Evolutionary conservation across 2,888 invertebrate genomes (phyloP), one percentile per base, ranked within the genome.

Genomic region (Carterocephalus palaemon): DNA sequence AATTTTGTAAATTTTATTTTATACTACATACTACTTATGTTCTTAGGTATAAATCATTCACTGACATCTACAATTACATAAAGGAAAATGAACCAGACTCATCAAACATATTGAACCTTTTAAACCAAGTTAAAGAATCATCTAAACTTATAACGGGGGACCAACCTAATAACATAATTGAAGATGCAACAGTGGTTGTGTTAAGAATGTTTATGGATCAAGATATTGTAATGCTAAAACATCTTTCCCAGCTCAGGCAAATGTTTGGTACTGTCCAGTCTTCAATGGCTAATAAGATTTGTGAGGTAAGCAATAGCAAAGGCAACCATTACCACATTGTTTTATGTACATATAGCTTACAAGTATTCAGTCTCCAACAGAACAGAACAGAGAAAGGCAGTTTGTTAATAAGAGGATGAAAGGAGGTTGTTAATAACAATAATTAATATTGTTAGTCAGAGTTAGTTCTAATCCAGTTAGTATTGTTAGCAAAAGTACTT

Each of bases 121-220:
- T 84, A 5, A 48, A 60, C 10, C 53, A 71, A 52, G 53, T 80
- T 26, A 74, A 83, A 62, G 74, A 70, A 31, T 57, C 69, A 31
- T 69, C 82, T 37, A 75, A 72, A 49, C 60, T 78, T 34, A 67
- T 89, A 48, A 84, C 89, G 12, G 89, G 76, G 12, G 92, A 91
- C 28, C 89, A 89, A 52, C 58, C 88, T 20, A 74, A 87, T 50
- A 88, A 89, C 47, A 73, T 91, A 4, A 78, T 91, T 4, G 90
- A 92, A 57, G 92, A 92, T 69, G 89, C 92, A 1, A 70, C 90
- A 0, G 75, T 92, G 0, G 88, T 89, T 57, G 73, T 90, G 0
- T 74, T 93, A 1, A 79, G 89, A 55, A 73, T 92, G 64, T 89
- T 93, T 58, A 70, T 92, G 1, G 88, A 90, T 37, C 88, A 90